Conservation (phyloP, 1,140 invertebrate species). For the Lepidotrigona ventralis region DNA sequence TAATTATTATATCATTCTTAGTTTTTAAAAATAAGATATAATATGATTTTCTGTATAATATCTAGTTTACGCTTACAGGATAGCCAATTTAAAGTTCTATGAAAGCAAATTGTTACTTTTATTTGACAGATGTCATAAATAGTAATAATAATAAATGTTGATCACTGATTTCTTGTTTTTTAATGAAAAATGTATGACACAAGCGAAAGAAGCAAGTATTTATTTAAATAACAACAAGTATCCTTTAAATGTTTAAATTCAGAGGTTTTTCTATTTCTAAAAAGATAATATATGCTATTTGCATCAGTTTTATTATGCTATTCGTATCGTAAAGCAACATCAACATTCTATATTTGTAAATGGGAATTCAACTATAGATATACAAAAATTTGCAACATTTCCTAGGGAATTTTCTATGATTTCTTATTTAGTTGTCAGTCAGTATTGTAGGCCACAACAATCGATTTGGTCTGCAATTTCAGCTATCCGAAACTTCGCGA, state of each 20-base stretch:
- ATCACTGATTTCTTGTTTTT: neutral
- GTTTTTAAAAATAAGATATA: neutral
- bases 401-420: constrained; percentile 40
- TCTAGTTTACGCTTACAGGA: neutral
- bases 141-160: neutral
- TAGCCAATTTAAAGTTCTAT: neutral
- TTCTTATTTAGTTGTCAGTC: constrained; percentile 18
- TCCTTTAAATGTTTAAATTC: neutral
- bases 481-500: constrained; percentile 57
- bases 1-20: neutral
- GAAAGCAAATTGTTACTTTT: neutral
- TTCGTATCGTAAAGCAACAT: neutral
- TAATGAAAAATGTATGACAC: neutral
- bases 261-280: neutral
- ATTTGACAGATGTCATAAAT: neutral
- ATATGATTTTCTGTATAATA: neutral
- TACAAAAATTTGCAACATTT: neutral
- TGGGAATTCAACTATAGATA: neutral
- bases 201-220: neutral
- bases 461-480: constrained; percentile 48
- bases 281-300: neutral
- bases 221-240: neutral
- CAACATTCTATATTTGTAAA: neutral
- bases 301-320: neutral
- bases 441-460: constrained; percentile 27